Evolutionary conservation across 2,888 invertebrate species (phyloP), one percentile per base, ranked within the genome.

Genomic region (Drosophila robusta): DNA sequence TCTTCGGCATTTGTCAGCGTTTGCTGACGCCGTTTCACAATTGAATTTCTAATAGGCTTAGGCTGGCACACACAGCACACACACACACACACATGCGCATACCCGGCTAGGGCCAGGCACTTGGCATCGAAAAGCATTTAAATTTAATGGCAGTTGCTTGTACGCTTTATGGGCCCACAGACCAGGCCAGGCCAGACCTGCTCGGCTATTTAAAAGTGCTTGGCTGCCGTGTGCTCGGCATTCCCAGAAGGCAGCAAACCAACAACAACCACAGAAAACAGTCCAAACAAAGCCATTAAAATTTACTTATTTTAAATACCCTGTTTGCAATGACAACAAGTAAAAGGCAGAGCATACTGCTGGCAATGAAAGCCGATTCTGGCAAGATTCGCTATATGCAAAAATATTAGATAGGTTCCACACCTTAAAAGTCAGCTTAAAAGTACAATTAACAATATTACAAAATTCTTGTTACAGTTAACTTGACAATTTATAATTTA

Each of bases 111-210:
- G 16, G 34, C 32, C 39, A 38, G 42, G 56, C 67, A 69, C 64
- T 78, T 76, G 73, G 80, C 83, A 86, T 83, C 79, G 83, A 88
- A 83, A 88, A 83, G 67, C 88, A 86, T 88, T 83, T 88, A 86
- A 83, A 80, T 86, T 87, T 86, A 88, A 83, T 83, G 83, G 75
- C 77, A 76, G 86, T 78, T 82, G 80, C 66, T 73, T 82, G 81
- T 82, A 81, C 81, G 83, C 70, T 81, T 86, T 81, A 81, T 86
- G 78, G 70, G 51, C 55, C 44, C 61, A 54, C 34, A 22, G 47
- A 32, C 18, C 18, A n/a, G 42, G 14, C 41, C 36, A 11, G 29
- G 7, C 44, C 47, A 16, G 61, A 42, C 39, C 36, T 41, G 39
- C 46, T 57, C n/a, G 18, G 51, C 47, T 70, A 58, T 75, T 69